phyloP scores from a whole-genome alignment of 2,797 vertebrate species.

The Chelidonichthys spinosus region DNA sequence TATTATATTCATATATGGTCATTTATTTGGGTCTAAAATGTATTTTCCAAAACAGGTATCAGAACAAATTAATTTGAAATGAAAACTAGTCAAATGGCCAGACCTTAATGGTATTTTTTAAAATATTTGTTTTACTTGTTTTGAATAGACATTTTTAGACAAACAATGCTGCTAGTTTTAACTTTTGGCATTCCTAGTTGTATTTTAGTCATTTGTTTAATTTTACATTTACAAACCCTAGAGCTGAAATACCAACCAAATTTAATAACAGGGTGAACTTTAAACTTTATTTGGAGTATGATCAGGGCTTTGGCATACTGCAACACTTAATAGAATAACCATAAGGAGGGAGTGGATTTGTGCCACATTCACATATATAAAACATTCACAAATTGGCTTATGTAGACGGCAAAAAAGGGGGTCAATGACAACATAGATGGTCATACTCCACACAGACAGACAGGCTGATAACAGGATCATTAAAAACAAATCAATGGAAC shows the following conservation, averaged over 20 bases:
- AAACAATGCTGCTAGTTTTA: background rate
- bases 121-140: background rate
- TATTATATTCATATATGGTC: background rate
- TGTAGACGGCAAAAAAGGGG: slow-evolving; percentile 23
- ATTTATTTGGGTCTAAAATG: background rate
- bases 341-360: slow-evolving; percentile 13
- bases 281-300: slow-evolving; percentile 40
- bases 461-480: no score
- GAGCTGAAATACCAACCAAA: slow-evolving; percentile 16
- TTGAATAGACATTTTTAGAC: background rate
- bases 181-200: slow-evolving; percentile 8
- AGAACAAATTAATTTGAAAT: background rate
- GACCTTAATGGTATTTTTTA: background rate
- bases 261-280: slow-evolving; percentile 20
- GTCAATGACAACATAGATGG: slow-evolving; percentile 4
- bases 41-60: background rate
- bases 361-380: slow-evolving; percentile 57
- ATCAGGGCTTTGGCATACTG: slow-evolving; percentile 65
- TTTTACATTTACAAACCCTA: background rate
- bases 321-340: slow-evolving; percentile 40
- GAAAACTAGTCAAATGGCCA: background rate
- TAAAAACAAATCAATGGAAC: slow-evolving; percentile 45
- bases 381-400: slow-evolving; percentile 45
- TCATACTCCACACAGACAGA: slow-evolving; percentile 28
- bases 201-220: slow-evolving; percentile 2